Base-by-base conservation (phyloP, 2,113 vertebrate genomes). In the Sardina pilchardus region DNA sequence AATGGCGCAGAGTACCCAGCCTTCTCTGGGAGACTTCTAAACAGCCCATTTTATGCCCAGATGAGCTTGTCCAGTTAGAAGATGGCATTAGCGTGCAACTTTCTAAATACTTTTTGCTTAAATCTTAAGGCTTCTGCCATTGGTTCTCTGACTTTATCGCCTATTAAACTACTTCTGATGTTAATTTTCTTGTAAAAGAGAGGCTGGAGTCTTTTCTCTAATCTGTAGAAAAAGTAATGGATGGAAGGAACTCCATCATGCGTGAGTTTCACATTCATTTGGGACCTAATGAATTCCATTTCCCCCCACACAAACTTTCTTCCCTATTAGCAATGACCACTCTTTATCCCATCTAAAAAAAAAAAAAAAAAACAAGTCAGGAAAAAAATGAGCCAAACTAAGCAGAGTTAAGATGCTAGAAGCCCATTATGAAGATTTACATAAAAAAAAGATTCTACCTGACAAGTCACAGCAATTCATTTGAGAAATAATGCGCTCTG, bases 151-250 rank as follows among this genome's bases (percentile, higher is more conserved):
- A 93, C 93, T 92, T 92, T 91, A 93, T 91, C 91, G 91, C 91
- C 93, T 91, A 95, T 95, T 95, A 95, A 93, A 93, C 91, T 87
- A 91, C 89, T 92, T 89, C 90, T 90, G 91, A 93, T 94, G 93
- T 93, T 94, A 94, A 95, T 96, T 94, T 94, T 91, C 92, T 92
- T 91, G 88, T 91, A 93, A 94, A 93, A 92, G 88, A 93, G 89
- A 90, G 93, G 90, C 90, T 90, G 89, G 87, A 93, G 92, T 91
- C 90, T 93, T 91, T 92, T 91, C 89, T 93, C 82, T 86, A 83
- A 78, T 90, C 82, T 87, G 87, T 67, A 71, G 89, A 86, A 86
- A 90, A 91, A 93, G 92, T 92, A 89, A 91, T 82, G 89, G 90
- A 93, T 84, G 90, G 91, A 89, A 92, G 93, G 91, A 93, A 80